These are phyloP conservation scores for Genyomyrus donnyi DNA, from an alignment of 2,113 vertebrate species.

Conservation along the genomic window DNA sequence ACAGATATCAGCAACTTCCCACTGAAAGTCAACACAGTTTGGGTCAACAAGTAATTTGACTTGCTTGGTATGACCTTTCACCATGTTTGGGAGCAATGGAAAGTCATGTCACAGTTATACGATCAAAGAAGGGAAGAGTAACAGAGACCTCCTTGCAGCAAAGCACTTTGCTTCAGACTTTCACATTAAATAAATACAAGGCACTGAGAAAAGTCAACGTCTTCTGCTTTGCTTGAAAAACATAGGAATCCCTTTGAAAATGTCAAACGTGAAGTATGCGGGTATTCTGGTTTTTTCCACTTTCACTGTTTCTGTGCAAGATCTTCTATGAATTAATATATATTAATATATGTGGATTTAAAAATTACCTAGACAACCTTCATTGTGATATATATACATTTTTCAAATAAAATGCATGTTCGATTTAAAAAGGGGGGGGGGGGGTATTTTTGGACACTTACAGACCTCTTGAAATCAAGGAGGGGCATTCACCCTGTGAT, in stretches of 20 bases:
- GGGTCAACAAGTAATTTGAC: conserved; percentile 5
- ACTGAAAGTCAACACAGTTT: conserved; percentile 1
- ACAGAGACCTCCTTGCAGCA: neutral
- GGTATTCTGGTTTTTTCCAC: neutral
- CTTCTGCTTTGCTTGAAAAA: neutral
- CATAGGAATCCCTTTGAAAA: neutral
- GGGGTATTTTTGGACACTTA: too few species aligned
- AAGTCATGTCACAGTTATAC: neutral
- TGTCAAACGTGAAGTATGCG: neutral
- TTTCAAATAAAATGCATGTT: neutral
- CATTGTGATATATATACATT: neutral
- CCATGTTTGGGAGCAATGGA: neutral
- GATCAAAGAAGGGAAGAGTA: neutral
- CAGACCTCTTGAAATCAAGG: neutral
- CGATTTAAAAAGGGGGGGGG: too few species aligned
- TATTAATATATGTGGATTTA: neutral
- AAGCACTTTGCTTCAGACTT: neutral
- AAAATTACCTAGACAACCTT: neutral
- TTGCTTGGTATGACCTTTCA: neutral
- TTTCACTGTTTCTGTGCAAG: neutral
- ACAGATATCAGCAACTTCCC: neutral
- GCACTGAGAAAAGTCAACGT: neutral
- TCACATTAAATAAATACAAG: neutral
- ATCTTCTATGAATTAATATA: neutral
- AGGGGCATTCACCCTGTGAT: neutral